These are phyloP conservation scores for Phyllopteryx taeniolatus DNA, from an alignment of 2,113 vertebrate genomes.

Conservation along the genomic window DNA sequence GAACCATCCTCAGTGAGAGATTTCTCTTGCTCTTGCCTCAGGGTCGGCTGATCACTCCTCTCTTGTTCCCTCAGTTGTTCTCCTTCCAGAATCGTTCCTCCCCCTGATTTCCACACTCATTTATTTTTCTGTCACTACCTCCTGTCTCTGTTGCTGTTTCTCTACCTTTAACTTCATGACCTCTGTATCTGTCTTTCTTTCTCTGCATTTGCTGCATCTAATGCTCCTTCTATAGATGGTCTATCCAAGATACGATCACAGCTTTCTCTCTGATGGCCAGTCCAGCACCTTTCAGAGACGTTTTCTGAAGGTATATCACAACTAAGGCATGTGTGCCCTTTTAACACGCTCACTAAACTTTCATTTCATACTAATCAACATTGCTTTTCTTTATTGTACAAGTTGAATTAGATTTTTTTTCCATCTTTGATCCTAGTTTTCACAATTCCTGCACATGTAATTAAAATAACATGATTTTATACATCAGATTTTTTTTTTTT, in stretches of 20 bases:
- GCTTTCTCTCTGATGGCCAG: constrained; percentile 85
- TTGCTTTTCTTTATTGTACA: constrained; percentile 3
- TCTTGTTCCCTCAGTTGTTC: constrained; percentile 19
- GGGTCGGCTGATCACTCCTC: constrained; percentile 6
- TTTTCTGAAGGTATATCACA: constrained; percentile 86
- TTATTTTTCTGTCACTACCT: neutral
- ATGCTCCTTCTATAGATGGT: constrained; percentile 78
- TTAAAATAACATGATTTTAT: constrained; percentile 1
- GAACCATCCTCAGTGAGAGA: constrained; percentile 3
- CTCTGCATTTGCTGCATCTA: constrained; percentile 10
- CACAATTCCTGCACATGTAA: neutral
- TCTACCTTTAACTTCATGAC: constrained; percentile 7
- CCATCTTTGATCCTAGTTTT: neutral
- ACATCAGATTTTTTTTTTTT: constrained; percentile 9
- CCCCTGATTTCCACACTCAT: constrained; percentile 15
- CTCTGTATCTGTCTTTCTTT: constrained; percentile 19
- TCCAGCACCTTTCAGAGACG: constrained; percentile 77
- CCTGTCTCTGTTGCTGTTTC: constrained; percentile 18
- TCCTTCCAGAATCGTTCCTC: constrained; percentile 5
- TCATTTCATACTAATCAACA: neutral
- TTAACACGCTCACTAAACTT: constrained; percentile 21
- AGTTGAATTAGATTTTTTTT: neutral
- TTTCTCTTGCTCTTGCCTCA: constrained; percentile 17
- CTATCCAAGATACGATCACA: constrained; percentile 82
- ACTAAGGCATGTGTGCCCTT: constrained; percentile 37